Conservation (phyloP, 2,888 invertebrate genomes). For the Hecatera dysodea region DNA sequence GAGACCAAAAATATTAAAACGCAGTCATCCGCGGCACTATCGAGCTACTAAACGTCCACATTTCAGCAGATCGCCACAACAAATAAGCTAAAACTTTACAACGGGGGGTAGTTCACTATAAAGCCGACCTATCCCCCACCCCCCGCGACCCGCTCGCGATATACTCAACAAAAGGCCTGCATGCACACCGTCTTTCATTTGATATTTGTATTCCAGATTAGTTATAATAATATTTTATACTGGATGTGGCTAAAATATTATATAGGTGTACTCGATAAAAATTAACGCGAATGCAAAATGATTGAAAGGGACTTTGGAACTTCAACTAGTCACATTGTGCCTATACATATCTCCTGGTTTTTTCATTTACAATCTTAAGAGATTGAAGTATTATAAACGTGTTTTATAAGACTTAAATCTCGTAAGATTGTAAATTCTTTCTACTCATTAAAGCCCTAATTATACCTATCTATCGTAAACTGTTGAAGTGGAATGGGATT, state of each 20-base stretch:
- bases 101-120: constrained; percentile 56
- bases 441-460: no score
- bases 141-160: constrained; percentile 45
- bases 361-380: no score
- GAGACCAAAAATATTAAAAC: constrained; percentile 38
- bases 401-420: no score
- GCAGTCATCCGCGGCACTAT: constrained; percentile 50
- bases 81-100: constrained; percentile 58
- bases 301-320: neutral
- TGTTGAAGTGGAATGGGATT: no score
- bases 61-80: constrained; percentile 49
- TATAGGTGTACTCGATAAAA: no score
- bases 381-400: no score
- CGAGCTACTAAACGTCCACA: constrained; percentile 51
- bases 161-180: constrained; percentile 64
- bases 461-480: no score
- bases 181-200: constrained; percentile 60
- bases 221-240: constrained; percentile 47
- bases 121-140: constrained; percentile 21
- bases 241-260: constrained; percentile 48
- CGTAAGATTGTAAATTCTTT: no score
- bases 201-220: constrained; percentile 61
- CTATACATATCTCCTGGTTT: no score
- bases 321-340: no score
- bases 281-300: neutral